Conservation (phyloP, 2,797 vertebrate species). For the Oceanodroma leucorhoa region DNA sequence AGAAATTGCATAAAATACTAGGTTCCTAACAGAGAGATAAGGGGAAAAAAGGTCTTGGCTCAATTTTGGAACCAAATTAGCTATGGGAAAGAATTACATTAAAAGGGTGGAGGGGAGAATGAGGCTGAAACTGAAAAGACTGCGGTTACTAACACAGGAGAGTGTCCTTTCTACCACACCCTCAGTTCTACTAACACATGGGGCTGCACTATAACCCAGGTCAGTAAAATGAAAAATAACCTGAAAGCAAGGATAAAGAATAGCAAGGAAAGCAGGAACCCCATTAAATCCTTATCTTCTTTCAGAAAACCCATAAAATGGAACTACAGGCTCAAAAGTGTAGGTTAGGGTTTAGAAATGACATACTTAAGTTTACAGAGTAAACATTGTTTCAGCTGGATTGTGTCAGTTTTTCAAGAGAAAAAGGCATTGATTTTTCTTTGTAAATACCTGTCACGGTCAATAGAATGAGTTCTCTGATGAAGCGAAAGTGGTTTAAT, state of each 20-base stretch:
- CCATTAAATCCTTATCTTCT: neutral
- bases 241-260: neutral
- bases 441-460: conserved; percentile 84
- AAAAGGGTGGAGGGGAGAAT: neutral
- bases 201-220: neutral
- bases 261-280: neutral
- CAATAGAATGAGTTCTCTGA: conserved; percentile 89
- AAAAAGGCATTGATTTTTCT: neutral
- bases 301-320: neutral
- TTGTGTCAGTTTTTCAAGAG: neutral
- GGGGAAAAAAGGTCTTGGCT: neutral
- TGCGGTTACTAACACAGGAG: neutral
- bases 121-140: conserved; percentile 16
- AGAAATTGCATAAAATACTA: neutral
- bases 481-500: conserved; percentile 97
- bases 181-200: neutral
- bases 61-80: neutral
- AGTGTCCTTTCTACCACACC: neutral
- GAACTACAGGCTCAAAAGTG: neutral
- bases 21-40: neutral
- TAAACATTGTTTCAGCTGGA: neutral
- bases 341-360: neutral
- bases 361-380: neutral
- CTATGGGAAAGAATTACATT: neutral
- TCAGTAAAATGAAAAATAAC: neutral